Base-by-base conservation (phyloP, 2,797 vertebrate species). In the Liasis olivaceus region DNA sequence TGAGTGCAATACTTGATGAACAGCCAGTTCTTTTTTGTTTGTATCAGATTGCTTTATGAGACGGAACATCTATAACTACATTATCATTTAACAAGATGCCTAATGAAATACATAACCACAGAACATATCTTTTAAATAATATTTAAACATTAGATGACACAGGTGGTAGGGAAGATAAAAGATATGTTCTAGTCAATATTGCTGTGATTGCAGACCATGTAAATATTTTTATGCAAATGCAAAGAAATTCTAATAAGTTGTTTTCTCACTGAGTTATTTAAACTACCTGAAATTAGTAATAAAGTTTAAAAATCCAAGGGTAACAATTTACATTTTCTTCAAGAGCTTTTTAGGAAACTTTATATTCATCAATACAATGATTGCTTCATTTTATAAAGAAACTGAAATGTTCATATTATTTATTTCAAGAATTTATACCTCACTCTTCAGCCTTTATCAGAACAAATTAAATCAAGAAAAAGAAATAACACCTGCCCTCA, bases 311-410 rank as follows among this genome's bases (percentile, higher is more conserved):
- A 85, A 42, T 90, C 60, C 47, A 54, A 93, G 47, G 0, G 14
- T 0, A 24, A 90, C 64, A 51, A 42, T 91, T 28, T 91, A 69
- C 5, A 11, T 0, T 91, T 51, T 0, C 72, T 28, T 5, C 0
- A 60, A 24, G 42, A 90, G 92, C 51, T 86, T 66, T 84, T 58
- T 59, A 9, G 13, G 59, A 36, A 58, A 93, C 15, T 5, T 59
- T 14, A 47, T 1, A 14, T 90, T 17, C 90, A 51, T 87, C 66
- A 54, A 54, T 54, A 8, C 51, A 54, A 54, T 54, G n/a, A 88
- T 31, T 22, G 89, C 22, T 6, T 92, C 84, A 1, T 13, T 91
- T 95, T 94, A 88, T 51, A 85, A 87, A 93, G 1, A 81, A 87
- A 85, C 5, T 62, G 63, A 72, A 60, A 0, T 92, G 0, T 77